Conservation (phyloP, 53 echinoderm and acorn worm species). For the Paracentrotus lividus region DNA sequence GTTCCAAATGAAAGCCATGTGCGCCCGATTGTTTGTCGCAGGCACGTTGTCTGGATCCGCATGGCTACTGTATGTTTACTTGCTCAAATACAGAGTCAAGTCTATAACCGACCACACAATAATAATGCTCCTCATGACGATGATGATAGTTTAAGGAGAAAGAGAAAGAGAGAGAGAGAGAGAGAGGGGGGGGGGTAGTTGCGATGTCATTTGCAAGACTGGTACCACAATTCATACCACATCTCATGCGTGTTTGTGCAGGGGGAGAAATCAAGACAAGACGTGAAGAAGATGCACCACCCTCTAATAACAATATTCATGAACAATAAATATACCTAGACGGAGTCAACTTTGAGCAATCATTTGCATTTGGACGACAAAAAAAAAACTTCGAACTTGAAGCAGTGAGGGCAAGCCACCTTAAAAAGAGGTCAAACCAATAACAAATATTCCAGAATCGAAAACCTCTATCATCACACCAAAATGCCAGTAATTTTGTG, state of each 20-base stretch:
- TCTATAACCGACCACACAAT: slow-evolving; percentile 26
- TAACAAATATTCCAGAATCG: slow-evolving; percentile 40
- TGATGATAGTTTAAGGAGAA: slow-evolving; percentile 34
- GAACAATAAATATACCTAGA: slow-evolving; percentile 18
- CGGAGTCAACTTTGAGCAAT: slow-evolving; percentile 55
- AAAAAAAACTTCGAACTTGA: slow-evolving; percentile 34
- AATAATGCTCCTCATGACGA: slow-evolving; percentile 41
- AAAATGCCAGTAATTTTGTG: neutral
- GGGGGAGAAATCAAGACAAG: neutral
- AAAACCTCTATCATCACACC: neutral
- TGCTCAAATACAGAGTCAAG: slow-evolving; percentile 53
- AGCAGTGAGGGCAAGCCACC: neutral
- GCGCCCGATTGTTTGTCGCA: slow-evolving; percentile 54
- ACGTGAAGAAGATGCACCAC: slow-evolving; percentile 44
- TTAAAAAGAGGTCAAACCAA: slow-evolving; percentile 30
- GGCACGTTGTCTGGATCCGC: neutral
- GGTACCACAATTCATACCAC: neutral
- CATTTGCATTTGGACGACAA: slow-evolving; percentile 45
- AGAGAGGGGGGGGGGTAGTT: neutral
- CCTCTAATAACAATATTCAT: neutral
- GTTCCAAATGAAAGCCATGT: slow-evolving; percentile 49
- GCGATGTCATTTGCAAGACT: neutral
- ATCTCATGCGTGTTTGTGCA: slow-evolving; percentile 32
- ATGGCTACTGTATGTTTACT: slow-evolving; percentile 66
- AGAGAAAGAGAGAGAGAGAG: neutral